Evolutionary conservation across 2,888 invertebrate species (phyloP).

Genomic region (Quadroppia sp.): DNA sequence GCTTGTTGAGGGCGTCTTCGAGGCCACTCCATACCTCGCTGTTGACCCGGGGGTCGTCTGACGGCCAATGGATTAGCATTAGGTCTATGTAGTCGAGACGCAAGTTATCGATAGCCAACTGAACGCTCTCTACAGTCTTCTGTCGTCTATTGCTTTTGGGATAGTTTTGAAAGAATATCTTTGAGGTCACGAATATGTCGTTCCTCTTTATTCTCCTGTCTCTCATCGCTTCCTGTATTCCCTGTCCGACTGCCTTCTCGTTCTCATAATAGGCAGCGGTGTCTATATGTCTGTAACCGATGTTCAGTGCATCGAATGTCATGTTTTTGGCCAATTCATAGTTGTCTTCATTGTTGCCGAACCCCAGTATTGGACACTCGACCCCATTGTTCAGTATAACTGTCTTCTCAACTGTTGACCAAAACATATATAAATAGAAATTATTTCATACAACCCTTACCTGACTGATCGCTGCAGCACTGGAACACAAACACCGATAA

Average conservation of each 20-base stretch:
- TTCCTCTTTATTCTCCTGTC: background rate
- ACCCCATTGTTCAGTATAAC: conserved; percentile 15
- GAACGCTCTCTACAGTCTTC: background rate
- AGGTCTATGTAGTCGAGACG: conserved; percentile 51
- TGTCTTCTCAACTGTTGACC: background rate
- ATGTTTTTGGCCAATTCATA: background rate
- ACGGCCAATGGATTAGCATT: conserved; percentile 52
- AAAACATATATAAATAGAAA: no score
- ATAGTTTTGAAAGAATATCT: conserved; percentile 23
- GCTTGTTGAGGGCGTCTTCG: conserved; percentile 51
- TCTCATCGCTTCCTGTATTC: conserved; percentile 3
- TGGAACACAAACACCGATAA: no score
- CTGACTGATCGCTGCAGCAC: no score
- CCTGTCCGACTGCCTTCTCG: conserved; percentile 34
- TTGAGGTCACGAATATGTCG: conserved; percentile 35
- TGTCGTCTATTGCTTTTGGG: background rate
- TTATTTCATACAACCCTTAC: no score
- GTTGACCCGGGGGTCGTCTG: conserved; percentile 4
- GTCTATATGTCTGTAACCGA: conserved; percentile 76
- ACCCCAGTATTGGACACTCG: conserved; percentile 15
- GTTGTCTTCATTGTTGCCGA: conserved; percentile 17
- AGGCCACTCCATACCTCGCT: conserved; percentile 33
- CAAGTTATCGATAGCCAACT: conserved; percentile 48
- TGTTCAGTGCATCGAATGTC: conserved; percentile 61
- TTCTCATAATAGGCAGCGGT: conserved; percentile 63